A percentile compares a stretch with the other conserved stretches of the same genome.
Evolutionary conservation across 2,113 vertebrate genomes (phyloP).

Genomic region (Microtus oregoni): DNA sequence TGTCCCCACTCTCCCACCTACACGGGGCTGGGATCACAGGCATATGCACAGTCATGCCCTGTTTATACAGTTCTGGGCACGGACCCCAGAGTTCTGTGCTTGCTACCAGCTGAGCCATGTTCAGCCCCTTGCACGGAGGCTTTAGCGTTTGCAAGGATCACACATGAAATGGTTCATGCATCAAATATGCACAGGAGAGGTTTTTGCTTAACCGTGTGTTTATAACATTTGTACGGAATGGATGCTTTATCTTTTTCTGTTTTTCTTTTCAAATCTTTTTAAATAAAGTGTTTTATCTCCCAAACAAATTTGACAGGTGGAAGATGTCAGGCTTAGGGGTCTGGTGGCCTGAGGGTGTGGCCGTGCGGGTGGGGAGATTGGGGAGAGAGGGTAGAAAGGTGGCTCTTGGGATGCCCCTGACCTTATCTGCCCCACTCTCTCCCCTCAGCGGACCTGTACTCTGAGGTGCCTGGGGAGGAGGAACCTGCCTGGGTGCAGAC

Average conservation of each 20-base stretch:
- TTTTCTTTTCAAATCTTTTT: neutral
- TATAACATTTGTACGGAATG: neutral
- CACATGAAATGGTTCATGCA: neutral
- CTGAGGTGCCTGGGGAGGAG: constrained; percentile 83
- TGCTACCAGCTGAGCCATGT: neutral
- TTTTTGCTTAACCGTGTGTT: neutral
- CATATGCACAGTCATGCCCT: rapidly evolving
- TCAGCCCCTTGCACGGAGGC: too few relatives aligned
- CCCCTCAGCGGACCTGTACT: constrained; percentile 91
- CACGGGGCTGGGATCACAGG: neutral
- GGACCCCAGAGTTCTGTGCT: neutral
- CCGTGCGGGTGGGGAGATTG: neutral
- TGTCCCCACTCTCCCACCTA: too few relatives aligned
- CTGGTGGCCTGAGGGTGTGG: neutral
- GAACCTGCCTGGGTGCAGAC: constrained; percentile 94
- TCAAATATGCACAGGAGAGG: neutral
- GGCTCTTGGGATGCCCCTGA: neutral
- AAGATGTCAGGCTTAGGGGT: too few relatives aligned
- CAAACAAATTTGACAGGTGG: neutral
- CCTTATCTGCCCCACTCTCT: neutral
- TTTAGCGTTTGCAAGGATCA: neutral
- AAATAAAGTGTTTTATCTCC: neutral
- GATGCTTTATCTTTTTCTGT: neutral
- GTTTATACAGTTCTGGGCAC: neutral
- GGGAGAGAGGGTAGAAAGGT: neutral